Conservation (phyloP, 2,113 vertebrate species). For the Coptodon bakossiorum region DNA sequence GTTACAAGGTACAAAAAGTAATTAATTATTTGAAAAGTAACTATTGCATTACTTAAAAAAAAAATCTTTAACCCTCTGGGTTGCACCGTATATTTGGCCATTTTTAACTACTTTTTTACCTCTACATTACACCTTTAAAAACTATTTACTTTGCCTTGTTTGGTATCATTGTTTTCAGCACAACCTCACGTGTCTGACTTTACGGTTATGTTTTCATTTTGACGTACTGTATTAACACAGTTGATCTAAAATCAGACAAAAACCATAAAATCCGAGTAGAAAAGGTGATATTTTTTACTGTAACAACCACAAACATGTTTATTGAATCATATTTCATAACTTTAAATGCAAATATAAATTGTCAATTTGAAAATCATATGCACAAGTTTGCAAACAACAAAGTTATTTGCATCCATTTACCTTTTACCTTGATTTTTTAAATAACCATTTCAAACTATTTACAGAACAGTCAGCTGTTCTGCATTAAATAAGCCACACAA, state of each 20-base stretch:
- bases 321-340: not conserved
- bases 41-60: not conserved
- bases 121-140: too few species aligned
- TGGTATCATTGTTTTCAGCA: too few species aligned
- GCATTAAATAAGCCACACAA: too few species aligned
- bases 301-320: not conserved
- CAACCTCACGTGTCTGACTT: too few species aligned
- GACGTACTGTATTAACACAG: not conserved
- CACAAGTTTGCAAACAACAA: not conserved
- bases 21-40: not conserved
- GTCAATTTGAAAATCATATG: not conserved
- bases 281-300: not conserved
- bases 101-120: too few species aligned
- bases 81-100: too few species aligned
- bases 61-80: too few species aligned
- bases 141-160: too few species aligned
- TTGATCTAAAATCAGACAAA: not conserved
- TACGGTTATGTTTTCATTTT: too few species aligned
- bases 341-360: not conserved
- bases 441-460: not conserved
- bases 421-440: not conserved
- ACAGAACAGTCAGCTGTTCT: not conserved
- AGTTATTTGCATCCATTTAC: not conserved
- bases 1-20: not conserved
- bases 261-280: not conserved